Percentiles rank a stretch among this genome's conserved stretches.
Evolutionary conservation across 2,797 vertebrate genomes (phyloP).

Genomic region (Phaenicophaeus curvirostris): DNA sequence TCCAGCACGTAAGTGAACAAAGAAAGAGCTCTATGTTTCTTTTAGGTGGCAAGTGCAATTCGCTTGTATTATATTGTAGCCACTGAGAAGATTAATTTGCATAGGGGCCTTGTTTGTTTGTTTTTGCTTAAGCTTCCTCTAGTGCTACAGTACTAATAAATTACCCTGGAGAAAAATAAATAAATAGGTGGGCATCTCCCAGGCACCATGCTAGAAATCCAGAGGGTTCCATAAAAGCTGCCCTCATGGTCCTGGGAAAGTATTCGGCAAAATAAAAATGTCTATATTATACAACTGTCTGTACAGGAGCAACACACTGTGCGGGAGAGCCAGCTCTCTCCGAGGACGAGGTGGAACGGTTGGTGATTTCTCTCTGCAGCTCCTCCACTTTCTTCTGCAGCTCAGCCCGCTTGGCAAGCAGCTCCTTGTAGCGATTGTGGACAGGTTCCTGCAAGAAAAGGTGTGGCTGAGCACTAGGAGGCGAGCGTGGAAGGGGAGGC

Average conservation of each 20-base stretch:
- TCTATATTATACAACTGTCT: slow-evolving; percentile 86
- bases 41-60: slow-evolving; percentile 30
- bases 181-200: slow-evolving; percentile 72
- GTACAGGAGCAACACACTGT: slow-evolving; percentile 88
- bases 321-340: slow-evolving; percentile 89
- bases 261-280: background rate
- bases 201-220: background rate
- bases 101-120: slow-evolving; percentile 8
- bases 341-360: slow-evolving; percentile 86
- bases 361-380: slow-evolving; percentile 90
- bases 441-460: slow-evolving; percentile 85
- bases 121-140: slow-evolving; percentile 43
- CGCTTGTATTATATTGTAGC: slow-evolving; percentile 21
- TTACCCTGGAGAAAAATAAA: slow-evolving; percentile 71
- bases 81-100: slow-evolving; percentile 47
- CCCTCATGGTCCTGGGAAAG: background rate
- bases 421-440: slow-evolving; percentile 93
- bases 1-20: background rate
- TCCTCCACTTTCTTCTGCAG: slow-evolving; percentile 96
- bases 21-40: background rate
- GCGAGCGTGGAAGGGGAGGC: rapidly evolving
- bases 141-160: slow-evolving; percentile 68
- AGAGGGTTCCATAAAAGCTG: slow-evolving; percentile 28
- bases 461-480: background rate
- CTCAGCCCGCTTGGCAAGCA: slow-evolving; percentile 91